A percentile compares a stretch with the other conserved stretches of the same genome.
Evolutionary conservation across 2,888 invertebrate genomes (phyloP).

Genomic region (Pristionchus entomophagus): DNA sequence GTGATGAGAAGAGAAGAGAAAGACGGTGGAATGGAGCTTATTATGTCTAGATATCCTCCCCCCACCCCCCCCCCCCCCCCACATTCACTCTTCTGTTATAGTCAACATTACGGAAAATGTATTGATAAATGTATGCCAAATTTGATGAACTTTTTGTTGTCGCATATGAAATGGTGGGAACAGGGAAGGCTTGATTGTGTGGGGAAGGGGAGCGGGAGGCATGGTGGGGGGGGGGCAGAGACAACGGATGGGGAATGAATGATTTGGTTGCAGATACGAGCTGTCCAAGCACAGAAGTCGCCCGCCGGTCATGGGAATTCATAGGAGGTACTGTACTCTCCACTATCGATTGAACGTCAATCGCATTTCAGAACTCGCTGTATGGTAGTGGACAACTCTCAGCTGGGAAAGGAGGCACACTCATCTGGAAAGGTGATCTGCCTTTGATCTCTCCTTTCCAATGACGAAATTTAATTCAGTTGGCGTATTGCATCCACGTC

Average conservation of each 20-base stretch:
- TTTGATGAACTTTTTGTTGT: not conserved
- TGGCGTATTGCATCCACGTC: constrained; percentile 92
- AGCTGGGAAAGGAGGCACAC: constrained; percentile 94
- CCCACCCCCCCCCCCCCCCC: too few species aligned
- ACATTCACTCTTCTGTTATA: not conserved
- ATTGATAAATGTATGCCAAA: not conserved
- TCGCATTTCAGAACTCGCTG: constrained; percentile 26
- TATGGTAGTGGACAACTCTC: constrained; percentile 95
- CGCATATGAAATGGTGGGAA: not conserved
- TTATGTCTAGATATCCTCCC: constrained; percentile 64
- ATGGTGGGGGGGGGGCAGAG: not conserved
- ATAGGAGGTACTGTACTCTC: constrained; percentile 61
- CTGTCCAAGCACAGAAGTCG: constrained; percentile 71
- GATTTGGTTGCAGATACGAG: constrained; percentile 67
- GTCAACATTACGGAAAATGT: not conserved
- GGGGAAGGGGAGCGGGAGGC: not conserved
- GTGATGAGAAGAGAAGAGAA: constrained; percentile 57
- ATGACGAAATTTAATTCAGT: constrained; percentile 81
- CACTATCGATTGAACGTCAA: not conserved
- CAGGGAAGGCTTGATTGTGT: not conserved
- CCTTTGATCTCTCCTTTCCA: not conserved
- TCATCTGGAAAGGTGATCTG: constrained; percentile 82
- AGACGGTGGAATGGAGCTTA: constrained; percentile 73
- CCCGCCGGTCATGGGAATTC: constrained; percentile 72
- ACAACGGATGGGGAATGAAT: not conserved